phyloP scores from a whole-genome alignment of 1,140 invertebrate genomes.

The Gerris buenoi region DNA sequence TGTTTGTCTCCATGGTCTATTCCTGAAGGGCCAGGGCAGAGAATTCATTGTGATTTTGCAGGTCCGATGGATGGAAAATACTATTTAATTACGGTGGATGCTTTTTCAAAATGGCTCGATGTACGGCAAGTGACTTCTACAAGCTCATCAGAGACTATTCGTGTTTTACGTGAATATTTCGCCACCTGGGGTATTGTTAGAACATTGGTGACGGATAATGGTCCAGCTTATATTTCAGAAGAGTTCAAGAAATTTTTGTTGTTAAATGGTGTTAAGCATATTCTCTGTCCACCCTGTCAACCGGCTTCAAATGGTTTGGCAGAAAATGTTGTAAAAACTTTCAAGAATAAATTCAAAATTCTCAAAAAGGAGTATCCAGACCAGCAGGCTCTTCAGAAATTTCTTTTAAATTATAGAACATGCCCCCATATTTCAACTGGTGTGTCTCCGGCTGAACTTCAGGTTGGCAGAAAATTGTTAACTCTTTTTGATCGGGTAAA shows the following conservation, averaged over 20 bases:
- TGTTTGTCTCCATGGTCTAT: not conserved
- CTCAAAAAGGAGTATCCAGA: not conserved
- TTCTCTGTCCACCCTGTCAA: not conserved
- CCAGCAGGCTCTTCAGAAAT: not conserved
- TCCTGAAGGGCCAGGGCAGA: not conserved
- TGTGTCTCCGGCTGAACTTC: not conserved
- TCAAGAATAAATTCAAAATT: not conserved
- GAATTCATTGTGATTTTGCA: not conserved
- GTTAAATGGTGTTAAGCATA: not conserved
- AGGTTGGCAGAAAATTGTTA: no score
- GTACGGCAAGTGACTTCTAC: not conserved
- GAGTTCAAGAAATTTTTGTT: not conserved
- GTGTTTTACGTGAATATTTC: not conserved
- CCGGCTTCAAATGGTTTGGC: not conserved
- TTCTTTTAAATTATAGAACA: not conserved
- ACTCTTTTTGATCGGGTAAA: not conserved
- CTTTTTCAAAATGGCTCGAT: not conserved
- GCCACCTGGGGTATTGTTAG: not conserved
- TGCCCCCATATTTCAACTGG: not conserved
- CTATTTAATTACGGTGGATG: not conserved
- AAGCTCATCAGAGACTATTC: not conserved
- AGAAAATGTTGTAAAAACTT: not conserved
- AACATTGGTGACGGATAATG: not conserved
- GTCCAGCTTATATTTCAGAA: not conserved
- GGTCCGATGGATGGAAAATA: not conserved